Base-by-base conservation (phyloP, 2,113 vertebrate genomes). In the Nettapus auritus region DNA sequence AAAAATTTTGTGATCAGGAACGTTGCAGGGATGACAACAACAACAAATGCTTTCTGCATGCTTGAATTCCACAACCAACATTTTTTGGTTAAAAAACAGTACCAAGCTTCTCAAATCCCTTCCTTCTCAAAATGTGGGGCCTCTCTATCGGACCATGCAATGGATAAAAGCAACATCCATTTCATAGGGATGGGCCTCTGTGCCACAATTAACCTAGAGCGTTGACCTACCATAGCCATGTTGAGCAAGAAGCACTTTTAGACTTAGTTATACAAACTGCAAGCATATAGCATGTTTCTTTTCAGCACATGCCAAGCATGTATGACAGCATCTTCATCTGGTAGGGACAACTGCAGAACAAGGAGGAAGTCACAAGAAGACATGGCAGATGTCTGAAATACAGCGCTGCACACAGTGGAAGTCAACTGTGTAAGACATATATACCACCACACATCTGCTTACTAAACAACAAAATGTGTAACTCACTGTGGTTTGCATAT, bases 201-300 rank as follows among this genome's bases (percentile, higher is more conserved):
- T 46, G 31, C 40, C 46, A 38, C 19, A 15, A 53, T 3, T 13
- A 42, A 69, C 20, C 34, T 46, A 20, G 3, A 79, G 11, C 83
- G 17, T 15, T 63, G 31, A 8, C 29, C 57, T 40, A 14, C 59
- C 11, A 21, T 6, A 80, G 33, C 67, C 64, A 1, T 2, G 8
- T 9, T 33, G 18, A 85, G 15, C 66, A 69, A n/a, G 13, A 6
- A 79, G 23, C 12, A 22, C 8, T 31, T 19, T 28, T 2, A 20
- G 7, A 50, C 59, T 63, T 40, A 82, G 31, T 34, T 63, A 33
- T 38, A 82, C 38, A 60, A 82, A 52, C 21, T 25, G 18, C 29
- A 64, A 60, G 33, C 29, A 67, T 74, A 38, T 5, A 48, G 25
- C 0, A 0, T 31, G 12, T 0, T 14, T 2, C 40, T 38, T 8